Evolutionary conservation across 2,797 vertebrate genomes (phyloP).

Genomic region (Danio jaintianensis): DNA sequence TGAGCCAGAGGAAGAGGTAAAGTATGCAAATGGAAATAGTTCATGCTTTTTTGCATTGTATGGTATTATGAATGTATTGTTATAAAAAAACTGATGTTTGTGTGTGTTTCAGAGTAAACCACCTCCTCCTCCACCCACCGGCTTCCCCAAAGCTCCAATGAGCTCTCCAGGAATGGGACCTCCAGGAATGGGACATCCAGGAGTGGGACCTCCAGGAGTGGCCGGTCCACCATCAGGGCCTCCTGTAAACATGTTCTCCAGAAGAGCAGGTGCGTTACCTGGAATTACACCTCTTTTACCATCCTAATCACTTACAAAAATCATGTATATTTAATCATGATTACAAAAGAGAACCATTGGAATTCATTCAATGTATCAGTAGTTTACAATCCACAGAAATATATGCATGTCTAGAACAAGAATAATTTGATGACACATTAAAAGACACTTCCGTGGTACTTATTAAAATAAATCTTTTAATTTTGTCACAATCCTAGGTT

Average conservation of each 20-base stretch:
- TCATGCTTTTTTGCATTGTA: neutral
- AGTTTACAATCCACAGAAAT: too few relatives aligned
- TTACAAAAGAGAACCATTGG: too few relatives aligned
- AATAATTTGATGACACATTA: too few relatives aligned
- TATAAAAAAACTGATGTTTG: neutral
- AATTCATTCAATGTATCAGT: too few relatives aligned
- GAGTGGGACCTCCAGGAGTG: slow-evolving; percentile 62
- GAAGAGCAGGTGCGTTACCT: slow-evolving; percentile 87
- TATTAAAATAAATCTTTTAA: too few relatives aligned
- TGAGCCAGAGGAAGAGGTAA: slow-evolving; percentile 96
- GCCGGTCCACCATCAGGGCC: slow-evolving; percentile 73
- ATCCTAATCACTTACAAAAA: neutral
- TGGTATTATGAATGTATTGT: neutral
- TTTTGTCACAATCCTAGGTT: too few relatives aligned
- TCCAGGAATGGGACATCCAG: slow-evolving; percentile 21
- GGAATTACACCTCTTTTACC: neutral
- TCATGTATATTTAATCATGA: neutral
- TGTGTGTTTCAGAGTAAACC: slow-evolving; percentile 83
- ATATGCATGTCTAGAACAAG: too few relatives aligned
- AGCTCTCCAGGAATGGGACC: slow-evolving; percentile 64
- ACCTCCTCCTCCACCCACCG: slow-evolving; percentile 87
- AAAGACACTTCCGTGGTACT: too few relatives aligned
- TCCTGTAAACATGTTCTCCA: slow-evolving; percentile 92
- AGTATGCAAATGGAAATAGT: too few relatives aligned
- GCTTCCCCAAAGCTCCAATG: slow-evolving; percentile 81